Base-by-base conservation (phyloP, 1,140 invertebrate genomes). In the Musca domestica region DNA sequence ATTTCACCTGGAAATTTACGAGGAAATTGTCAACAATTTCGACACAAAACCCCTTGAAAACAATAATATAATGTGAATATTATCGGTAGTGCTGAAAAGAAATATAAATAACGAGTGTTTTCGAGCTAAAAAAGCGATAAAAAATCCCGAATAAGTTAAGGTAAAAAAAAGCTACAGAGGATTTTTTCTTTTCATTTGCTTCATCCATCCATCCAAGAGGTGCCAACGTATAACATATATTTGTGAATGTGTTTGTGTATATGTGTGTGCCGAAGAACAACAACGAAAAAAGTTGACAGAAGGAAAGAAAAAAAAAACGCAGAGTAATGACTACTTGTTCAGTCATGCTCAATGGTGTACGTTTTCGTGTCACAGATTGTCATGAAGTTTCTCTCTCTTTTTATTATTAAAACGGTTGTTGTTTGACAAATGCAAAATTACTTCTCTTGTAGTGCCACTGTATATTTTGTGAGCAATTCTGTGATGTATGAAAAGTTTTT, bases 161-260 rank as follows among this genome's bases (percentile, higher is more conserved):
- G 54, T 58, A 58, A 58, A 58, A 19, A 52, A 23, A 56, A 30
- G n/a, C 34, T 41, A 12, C 10, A 10, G 34, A 7, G 5, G 34
- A 25, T 61, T 61, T 61, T 34, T 41, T 5, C 34, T 41, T n/a
- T n/a, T 41, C 34, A n/a, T n/a, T 41, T 41, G 6, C 27, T 30
- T 30, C 27, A 30, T 30, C 3, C 27, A 30, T 30, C 27, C 27
- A 30, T 30, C 27, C 9, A 61, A 12, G 34, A 61, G 56, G 56
- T 61, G 56, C 56, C 56, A 34, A 61, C 56, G 56, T 61, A 61
- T 61, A 61, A 27, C 30, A 61, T 51, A 30, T 61, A 41, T 61
- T 27, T 61, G 56, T 61, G 27, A 34, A 17, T 61, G 56, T 34
- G 34, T 41, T 41, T 41, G 56, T 61, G 56, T 61, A 19, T 34